Evolutionary conservation across 2,113 vertebrate species (phyloP).

Genomic region (Bagarius yarrelli): DNA sequence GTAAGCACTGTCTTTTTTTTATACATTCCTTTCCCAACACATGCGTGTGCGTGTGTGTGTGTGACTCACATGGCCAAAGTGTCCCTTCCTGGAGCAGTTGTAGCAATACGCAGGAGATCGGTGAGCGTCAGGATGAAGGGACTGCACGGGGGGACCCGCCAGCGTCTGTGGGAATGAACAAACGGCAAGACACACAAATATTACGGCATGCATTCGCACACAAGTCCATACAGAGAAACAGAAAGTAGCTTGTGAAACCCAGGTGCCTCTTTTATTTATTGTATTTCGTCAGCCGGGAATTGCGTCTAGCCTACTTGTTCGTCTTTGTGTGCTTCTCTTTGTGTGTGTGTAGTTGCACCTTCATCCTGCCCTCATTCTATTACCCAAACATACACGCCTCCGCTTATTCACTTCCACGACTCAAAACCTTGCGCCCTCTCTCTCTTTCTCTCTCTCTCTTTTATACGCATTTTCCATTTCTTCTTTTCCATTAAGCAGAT

Average conservation of each 20-base stretch:
- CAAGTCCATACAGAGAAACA: not conserved
- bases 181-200: conserved; percentile 39
- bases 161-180: conserved; percentile 55
- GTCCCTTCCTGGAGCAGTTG: conserved; percentile 73
- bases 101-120: conserved; percentile 64
- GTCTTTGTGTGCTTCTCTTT: conserved; percentile 9
- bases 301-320: conserved; percentile 38
- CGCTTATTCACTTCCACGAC: conserved; percentile 39
- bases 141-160: conserved; percentile 47
- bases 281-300: not conserved
- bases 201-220: conserved; percentile 37
- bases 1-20: not conserved
- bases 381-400: conserved; percentile 34
- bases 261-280: not conserved
- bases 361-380: conserved; percentile 36
- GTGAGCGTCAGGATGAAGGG: not conserved
- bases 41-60: not conserved
- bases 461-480: conserved; percentile 54
- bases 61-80: conserved; percentile 72
- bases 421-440: conserved; percentile 31
- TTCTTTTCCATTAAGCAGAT: conserved; percentile 59
- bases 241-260: not conserved
- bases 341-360: conserved; percentile 55
- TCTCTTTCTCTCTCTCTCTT: conserved; percentile 36
- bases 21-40: too few relatives aligned